A percentile compares a stretch with the other conserved stretches of the same genome.
These are phyloP conservation scores for Fissipunctia ypsillon DNA, from an alignment of 2,888 invertebrate genomes.

Conservation along the genomic window DNA sequence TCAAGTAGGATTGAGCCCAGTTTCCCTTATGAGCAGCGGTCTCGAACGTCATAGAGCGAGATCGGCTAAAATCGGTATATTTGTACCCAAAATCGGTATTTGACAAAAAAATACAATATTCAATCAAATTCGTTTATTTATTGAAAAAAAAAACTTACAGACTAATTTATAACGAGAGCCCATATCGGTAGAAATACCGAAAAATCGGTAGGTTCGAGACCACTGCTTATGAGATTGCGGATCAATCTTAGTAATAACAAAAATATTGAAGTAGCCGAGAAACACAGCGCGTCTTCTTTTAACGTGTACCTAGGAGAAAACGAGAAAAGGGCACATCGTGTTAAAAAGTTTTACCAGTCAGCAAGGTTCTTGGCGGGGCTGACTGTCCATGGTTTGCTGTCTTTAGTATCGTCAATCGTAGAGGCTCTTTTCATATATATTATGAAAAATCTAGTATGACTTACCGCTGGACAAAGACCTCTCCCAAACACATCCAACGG, in stretches of 20 bases:
- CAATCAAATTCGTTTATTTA: too few species aligned
- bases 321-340: not conserved
- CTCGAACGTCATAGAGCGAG: too few species aligned
- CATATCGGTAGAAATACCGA: too few species aligned
- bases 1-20: not conserved
- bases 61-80: too few species aligned
- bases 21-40: too few species aligned
- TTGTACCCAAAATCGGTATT: too few species aligned
- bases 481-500: not conserved
- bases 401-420: not conserved
- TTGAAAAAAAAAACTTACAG: too few species aligned
- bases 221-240: too few species aligned
- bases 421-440: not conserved
- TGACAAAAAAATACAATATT: too few species aligned
- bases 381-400: not conserved
- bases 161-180: too few species aligned
- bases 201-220: too few species aligned
- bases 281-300: not conserved
- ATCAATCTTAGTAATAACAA: not conserved
- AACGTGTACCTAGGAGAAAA: too few species aligned
- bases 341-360: not conserved
- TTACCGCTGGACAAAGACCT: conserved; percentile 2
- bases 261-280: not conserved
- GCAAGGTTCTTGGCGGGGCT: not conserved
- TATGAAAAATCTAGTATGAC: not conserved